Conservation (phyloP, 2,888 invertebrate species). For the Hypomecis atomaria region DNA sequence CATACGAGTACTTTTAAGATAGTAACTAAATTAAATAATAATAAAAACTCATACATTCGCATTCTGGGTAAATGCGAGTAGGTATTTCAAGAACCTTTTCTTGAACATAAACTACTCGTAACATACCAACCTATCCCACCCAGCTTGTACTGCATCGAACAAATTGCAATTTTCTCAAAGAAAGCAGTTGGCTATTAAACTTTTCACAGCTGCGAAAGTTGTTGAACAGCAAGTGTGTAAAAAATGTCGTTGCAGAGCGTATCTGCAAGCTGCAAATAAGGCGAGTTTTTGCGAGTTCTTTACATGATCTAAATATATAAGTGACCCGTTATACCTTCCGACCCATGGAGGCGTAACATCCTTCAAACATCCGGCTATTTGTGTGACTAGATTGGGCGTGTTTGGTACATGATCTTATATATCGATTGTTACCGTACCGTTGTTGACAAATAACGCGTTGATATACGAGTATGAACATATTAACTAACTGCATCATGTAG, state of each 20-base stretch:
- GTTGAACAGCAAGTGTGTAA: slow-evolving; percentile 15
- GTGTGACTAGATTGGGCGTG: slow-evolving; percentile 18
- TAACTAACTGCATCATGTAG: too few species aligned
- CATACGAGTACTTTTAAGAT: too few species aligned
- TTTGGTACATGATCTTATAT: slow-evolving; percentile 4
- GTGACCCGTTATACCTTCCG: slow-evolving; percentile 12
- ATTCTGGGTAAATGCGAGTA: too few species aligned
- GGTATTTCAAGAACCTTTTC: too few species aligned
- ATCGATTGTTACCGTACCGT: neutral
- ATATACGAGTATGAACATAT: neutral
- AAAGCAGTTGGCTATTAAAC: slow-evolving; percentile 15
- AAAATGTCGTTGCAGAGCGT: slow-evolving; percentile 21
- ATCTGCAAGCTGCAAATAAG: slow-evolving; percentile 30
- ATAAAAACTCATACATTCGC: too few species aligned
- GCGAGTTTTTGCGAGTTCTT: slow-evolving; percentile 12
- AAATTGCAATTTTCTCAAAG: slow-evolving; percentile 13
- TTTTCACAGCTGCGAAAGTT: slow-evolving; percentile 25
- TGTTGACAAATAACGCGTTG: neutral
- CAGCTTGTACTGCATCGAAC: neutral
- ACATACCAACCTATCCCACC: neutral
- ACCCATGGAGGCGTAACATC: slow-evolving; percentile 12
- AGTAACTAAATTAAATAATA: too few species aligned
- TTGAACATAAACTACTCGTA: neutral
- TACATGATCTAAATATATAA: neutral
- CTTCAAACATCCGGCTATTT: slow-evolving; percentile 20